Conservation (phyloP, 35 echinoderm and acorn worm genomes). For the Strongylocentrotus purpuratus region DNA sequence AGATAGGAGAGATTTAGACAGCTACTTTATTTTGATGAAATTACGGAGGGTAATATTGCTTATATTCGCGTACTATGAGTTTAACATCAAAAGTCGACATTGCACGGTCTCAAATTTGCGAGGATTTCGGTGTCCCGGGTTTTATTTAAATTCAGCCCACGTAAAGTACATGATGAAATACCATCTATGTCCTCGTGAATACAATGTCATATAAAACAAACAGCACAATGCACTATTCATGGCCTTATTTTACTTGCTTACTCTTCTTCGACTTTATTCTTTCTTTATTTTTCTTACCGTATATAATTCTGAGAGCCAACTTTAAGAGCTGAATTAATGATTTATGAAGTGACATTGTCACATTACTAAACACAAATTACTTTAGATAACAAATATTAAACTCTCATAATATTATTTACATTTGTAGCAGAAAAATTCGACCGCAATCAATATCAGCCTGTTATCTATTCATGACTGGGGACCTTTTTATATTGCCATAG, state of each 20-base stretch:
- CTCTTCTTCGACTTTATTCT: not conserved
- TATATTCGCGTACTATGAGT: constrained; percentile 38
- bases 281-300: not conserved
- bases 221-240: not conserved
- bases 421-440: no score
- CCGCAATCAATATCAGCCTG: no score
- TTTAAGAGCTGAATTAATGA: not conserved
- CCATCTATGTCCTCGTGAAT: not conserved
- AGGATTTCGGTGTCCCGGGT: not conserved
- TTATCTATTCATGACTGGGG: no score
- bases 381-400: no score
- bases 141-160: constrained; percentile 12
- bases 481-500: no score
- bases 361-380: no score
- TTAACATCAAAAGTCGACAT: constrained; percentile 42
- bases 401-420: no score
- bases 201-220: constrained; percentile 8
- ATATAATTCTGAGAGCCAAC: not conserved
- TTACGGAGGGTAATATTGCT: constrained; percentile 40
- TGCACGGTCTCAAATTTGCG: constrained; percentile 8
- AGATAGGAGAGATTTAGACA: constrained; percentile 31
- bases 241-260: not conserved
- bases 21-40: constrained; percentile 30
- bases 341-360: no score
- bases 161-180: constrained; percentile 13